These are phyloP conservation scores for Latrodectus elegans DNA, from an alignment of 2,888 invertebrate species.

Conservation along the genomic window DNA sequence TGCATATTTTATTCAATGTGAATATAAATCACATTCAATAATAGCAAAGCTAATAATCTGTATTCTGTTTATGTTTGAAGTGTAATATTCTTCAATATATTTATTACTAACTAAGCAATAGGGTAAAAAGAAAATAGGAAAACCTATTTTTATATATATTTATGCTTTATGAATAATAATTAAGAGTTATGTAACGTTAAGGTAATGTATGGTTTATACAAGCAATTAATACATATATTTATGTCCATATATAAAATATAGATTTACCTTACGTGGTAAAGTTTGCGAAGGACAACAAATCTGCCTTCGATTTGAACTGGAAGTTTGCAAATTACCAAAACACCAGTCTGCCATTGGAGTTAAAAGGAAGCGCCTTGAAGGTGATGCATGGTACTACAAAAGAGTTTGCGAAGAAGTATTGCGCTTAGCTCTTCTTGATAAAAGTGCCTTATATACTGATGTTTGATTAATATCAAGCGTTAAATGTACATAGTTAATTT, in stretches of 20 bases:
- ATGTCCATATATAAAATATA: conserved; percentile 73
- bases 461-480: conserved; percentile 9
- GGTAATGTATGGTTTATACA: no score
- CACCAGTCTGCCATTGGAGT: conserved; percentile 77
- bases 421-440: conserved; percentile 57
- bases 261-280: conserved; percentile 82
- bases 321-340: conserved; percentile 78
- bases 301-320: conserved; percentile 82
- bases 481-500: conserved; percentile 12
- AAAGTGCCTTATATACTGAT: conserved; percentile 26
- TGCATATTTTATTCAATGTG: no score
- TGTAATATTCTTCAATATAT: no score
- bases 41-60: no score
- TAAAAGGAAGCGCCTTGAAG: conserved; percentile 83
- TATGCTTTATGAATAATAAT: no score
- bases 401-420: conserved; percentile 84
- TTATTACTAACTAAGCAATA: no score
- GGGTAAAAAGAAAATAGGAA: no score
- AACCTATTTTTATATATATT: no score
- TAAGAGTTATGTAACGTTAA: no score
- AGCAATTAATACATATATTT: no score
- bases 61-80: no score
- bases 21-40: no score
- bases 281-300: conserved; percentile 78
- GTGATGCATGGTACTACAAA: conserved; percentile 88